phyloP scores from a whole-genome alignment of 2,888 invertebrate species.

The Notocelia uddmanniana region DNA sequence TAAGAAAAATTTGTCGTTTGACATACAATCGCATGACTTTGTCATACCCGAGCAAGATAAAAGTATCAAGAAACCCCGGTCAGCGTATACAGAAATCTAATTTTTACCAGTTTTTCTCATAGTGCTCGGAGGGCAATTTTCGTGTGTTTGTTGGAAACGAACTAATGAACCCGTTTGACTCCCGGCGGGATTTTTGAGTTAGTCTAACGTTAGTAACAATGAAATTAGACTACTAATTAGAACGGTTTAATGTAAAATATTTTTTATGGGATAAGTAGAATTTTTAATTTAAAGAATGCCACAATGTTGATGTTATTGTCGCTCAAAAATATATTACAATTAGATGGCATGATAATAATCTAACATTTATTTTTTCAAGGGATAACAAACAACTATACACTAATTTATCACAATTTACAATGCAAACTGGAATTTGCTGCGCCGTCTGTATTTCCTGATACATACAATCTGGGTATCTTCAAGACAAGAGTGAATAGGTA shows the following conservation, averaged over 20 bases:
- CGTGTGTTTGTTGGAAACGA: conserved; percentile 30
- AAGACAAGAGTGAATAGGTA: no score
- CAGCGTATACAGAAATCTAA: conserved; percentile 73
- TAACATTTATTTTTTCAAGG: no score
- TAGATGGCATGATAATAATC: no score
- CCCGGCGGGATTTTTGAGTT: conserved; percentile 21
- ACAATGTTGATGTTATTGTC: no score
- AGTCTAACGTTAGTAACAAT: conserved; percentile 6
- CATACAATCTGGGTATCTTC: no score
- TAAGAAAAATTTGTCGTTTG: no score
- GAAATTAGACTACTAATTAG: conserved; percentile 10
- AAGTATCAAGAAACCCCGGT: conserved; percentile 66
- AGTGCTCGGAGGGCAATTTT: conserved; percentile 73
- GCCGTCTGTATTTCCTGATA: no score
- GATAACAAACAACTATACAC: no score
- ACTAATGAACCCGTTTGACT: conserved; percentile 28
- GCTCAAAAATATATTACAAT: no score
- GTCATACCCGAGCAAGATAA: background rate
- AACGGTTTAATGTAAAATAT: conserved; percentile 5
- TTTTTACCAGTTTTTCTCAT: conserved; percentile 83
- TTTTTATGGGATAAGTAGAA: background rate
- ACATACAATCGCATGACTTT: no score
- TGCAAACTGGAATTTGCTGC: no score
- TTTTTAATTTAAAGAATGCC: background rate
- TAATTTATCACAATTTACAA: no score